These are phyloP conservation scores for Hyphantria cunea DNA, from an alignment of 1,140 invertebrate species.

Conservation along the genomic window DNA sequence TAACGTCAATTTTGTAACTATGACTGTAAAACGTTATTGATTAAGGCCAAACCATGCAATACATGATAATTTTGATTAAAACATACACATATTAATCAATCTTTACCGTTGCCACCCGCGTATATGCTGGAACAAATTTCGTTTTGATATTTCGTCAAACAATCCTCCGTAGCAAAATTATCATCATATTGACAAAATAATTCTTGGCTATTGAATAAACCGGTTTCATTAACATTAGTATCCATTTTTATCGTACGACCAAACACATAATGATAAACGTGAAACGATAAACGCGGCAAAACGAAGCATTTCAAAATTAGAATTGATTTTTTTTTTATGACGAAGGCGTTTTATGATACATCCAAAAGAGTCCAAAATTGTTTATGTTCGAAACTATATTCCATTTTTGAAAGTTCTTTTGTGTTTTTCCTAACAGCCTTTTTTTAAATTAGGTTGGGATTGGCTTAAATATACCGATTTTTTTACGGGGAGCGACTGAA, in stretches of 20 bases:
- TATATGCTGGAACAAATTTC: background rate
- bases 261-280: background rate
- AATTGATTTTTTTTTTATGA: background rate
- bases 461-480: too few species aligned
- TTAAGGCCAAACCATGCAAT: too few species aligned
- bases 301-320: background rate
- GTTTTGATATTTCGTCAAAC: slow-evolving; percentile 34
- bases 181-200: slow-evolving; percentile 49
- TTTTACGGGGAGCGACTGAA: too few species aligned
- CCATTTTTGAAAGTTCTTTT: too few species aligned
- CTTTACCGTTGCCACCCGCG: too few species aligned
- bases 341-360: too few species aligned
- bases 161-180: slow-evolving; percentile 37
- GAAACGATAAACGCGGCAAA: background rate
- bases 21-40: too few species aligned
- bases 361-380: background rate
- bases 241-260: slow-evolving; percentile 29
- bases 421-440: too few species aligned
- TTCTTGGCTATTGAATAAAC: slow-evolving; percentile 30
- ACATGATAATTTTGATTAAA: too few species aligned
- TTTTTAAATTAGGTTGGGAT: too few species aligned
- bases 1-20: background rate
- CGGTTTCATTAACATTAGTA: slow-evolving; percentile 24
- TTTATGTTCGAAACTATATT: background rate
- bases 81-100: too few species aligned